A percentile compares a stretch with the other conserved stretches of the same genome.
Conservation (phyloP, 2,888 invertebrate genomes). For the Ditula angustiorana region DNA sequence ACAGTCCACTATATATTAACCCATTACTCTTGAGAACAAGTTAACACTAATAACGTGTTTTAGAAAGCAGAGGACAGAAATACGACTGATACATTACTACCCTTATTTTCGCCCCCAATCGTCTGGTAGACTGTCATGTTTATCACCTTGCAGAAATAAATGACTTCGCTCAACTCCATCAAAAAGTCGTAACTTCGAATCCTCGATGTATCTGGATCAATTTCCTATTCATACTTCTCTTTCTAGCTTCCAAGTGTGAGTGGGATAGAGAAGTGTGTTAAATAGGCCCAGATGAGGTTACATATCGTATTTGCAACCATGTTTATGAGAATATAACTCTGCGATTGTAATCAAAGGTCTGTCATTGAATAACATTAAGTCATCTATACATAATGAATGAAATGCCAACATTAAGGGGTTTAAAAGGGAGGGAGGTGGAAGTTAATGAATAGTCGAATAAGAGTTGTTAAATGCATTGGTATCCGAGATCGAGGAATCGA, state of each 20-base stretch:
- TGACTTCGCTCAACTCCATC: constrained; percentile 8
- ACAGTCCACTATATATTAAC: no score
- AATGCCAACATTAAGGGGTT: no score
- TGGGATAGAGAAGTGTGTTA: neutral
- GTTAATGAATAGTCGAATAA: no score
- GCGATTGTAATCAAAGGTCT: neutral
- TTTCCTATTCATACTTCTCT: neutral
- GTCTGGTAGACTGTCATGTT: neutral
- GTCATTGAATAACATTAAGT: no score
- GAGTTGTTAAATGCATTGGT: no score
- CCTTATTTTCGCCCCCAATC: neutral
- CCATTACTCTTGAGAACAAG: no score
- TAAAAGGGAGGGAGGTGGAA: no score
- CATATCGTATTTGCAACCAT: neutral
- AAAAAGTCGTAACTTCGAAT: constrained; percentile 7
- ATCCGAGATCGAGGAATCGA: no score
- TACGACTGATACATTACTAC: no score
- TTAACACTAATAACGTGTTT: no score
- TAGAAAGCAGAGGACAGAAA: no score
- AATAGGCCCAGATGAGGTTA: constrained; percentile 1
- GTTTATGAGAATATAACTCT: neutral
- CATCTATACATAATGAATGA: no score
- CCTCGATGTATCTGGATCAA: neutral
- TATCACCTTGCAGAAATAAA: neutral
- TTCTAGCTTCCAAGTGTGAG: neutral